Conservation (phyloP, 2,888 invertebrate species). For the Nycteola revayana region DNA sequence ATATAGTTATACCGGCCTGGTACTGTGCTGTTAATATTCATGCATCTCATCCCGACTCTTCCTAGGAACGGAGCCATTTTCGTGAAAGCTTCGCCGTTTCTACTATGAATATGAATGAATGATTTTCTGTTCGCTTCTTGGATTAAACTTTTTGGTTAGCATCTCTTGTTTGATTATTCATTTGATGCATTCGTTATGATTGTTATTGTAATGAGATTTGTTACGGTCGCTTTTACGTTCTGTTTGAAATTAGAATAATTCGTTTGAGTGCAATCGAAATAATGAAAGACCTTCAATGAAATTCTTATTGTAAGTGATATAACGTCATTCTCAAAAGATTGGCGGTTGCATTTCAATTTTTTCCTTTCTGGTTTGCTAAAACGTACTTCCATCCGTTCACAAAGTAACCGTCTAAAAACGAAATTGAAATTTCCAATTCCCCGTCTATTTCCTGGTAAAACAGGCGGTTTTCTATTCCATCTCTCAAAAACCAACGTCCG, state of each 20-base stretch:
- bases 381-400: slow-evolving; percentile 45
- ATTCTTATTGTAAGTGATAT: no score
- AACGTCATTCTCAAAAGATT: no score
- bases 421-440: slow-evolving; percentile 74
- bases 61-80: slow-evolving; percentile 74
- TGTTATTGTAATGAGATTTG: no score
- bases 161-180: slow-evolving; percentile 30
- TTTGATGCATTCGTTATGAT: slow-evolving; percentile 7
- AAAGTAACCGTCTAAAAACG: slow-evolving; percentile 58
- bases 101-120: slow-evolving; percentile 79
- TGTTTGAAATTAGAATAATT: no score
- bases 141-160: slow-evolving; percentile 59
- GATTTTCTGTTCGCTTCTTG: slow-evolving; percentile 70
- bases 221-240: no score
- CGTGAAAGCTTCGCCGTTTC: slow-evolving; percentile 72
- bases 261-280: no score
- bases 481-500: slow-evolving; percentile 54
- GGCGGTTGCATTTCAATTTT: no score
- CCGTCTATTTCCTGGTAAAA: slow-evolving; percentile 73
- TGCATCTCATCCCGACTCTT: slow-evolving; percentile 73
- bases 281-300: no score
- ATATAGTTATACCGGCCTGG: slow-evolving; percentile 75
- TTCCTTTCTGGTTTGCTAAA: no score
- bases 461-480: slow-evolving; percentile 69
- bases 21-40: slow-evolving; percentile 76